phyloP scores from a whole-genome alignment of 1,140 invertebrate species.

The Hirudo medicinalis region DNA sequence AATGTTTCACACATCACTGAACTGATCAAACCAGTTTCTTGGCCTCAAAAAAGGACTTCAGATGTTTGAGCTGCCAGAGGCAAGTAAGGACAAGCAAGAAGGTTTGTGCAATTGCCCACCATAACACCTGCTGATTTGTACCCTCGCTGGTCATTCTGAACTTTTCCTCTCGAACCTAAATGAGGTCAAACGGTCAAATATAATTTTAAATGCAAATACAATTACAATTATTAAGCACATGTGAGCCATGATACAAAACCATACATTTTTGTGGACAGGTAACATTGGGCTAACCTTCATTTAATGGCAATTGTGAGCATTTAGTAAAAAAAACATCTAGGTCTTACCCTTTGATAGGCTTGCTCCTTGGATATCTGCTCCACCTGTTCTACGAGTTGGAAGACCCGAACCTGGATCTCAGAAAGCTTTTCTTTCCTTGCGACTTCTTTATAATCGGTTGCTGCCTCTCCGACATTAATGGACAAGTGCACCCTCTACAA shows the following conservation, averaged over 20 bases:
- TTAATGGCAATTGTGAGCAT: too few relatives aligned
- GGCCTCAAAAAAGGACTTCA: slow-evolving; percentile 98
- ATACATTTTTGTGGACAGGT: too few relatives aligned
- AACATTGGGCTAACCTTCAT: too few relatives aligned
- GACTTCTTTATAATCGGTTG: slow-evolving; percentile 80
- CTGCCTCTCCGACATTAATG: slow-evolving; percentile 92
- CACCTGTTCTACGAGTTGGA: slow-evolving; percentile 84
- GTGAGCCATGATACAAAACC: too few relatives aligned
- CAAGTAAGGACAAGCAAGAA: slow-evolving; percentile 78
- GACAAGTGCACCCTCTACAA: slow-evolving; percentile 72
- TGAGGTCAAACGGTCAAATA: too few relatives aligned
- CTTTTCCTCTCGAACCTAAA: slow-evolving; percentile 88
- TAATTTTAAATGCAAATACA: too few relatives aligned
- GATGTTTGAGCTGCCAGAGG: slow-evolving; percentile 96
- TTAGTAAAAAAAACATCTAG: background rate
- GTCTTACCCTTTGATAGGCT: slow-evolving; percentile 78
- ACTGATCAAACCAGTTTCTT: slow-evolving; percentile 85
- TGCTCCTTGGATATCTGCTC: slow-evolving; percentile 96
- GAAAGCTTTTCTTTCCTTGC: slow-evolving; percentile 90
- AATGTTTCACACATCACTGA: slow-evolving; percentile 3
- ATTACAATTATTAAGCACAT: too few relatives aligned
- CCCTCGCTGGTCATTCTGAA: slow-evolving; percentile 95
- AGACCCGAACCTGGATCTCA: slow-evolving; percentile 78
- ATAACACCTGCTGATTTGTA: slow-evolving; percentile 87
- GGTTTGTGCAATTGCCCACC: slow-evolving; percentile 93